Evolutionary conservation across 2,113 vertebrate species (phyloP), one percentile per base, ranked within the genome.

Genomic region (Benitochromis conjunctus): DNA sequence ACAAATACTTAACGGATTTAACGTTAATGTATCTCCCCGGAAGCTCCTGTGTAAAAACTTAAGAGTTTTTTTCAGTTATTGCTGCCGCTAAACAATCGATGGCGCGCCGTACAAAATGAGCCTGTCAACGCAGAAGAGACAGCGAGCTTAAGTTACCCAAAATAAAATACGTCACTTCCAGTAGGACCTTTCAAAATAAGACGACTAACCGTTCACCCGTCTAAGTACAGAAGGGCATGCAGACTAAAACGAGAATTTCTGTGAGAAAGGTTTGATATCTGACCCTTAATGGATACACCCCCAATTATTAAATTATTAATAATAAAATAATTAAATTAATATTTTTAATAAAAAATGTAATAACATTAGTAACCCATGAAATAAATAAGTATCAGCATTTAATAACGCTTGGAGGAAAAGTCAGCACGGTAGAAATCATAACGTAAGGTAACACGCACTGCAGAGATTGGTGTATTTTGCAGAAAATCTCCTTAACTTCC

Each of bases 181-280:
- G 3, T 21, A 1, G 0, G 1, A 2, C 4, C 3, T 85, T 89
- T 85, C 60, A 91, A 57, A 93, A 78, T 88, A 91, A 88, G 34
- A 79, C 10, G 18, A 31, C 0, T n/a, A 11, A n/a, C 16, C 13
- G 18, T 0, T 9, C 46, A 31, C 7, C 14, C 3, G 43, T 46
- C 69, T 19, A 48, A 48, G 24, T 51, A 29, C 9, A 53, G 18
- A 53, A 26, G 1, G 71, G 10, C 16, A 7, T 76, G 19, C 10
- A 76, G 46, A 76, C 4, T 19, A 18, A 51, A 51, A 76, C 11
- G 6, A 41, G 62, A 66, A 66, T 41, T 66, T 66, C 62, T 66
- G 62, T 4, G 34, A 66, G 19, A n/a, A 66, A 21, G 34, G 19
- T 38, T 66, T 41, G 19, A 66, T 41, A 41, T 66, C n/a, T 66